phyloP scores from a whole-genome alignment of 53 echinoderm and acorn worm species.

The Apostichopus leukothele region DNA sequence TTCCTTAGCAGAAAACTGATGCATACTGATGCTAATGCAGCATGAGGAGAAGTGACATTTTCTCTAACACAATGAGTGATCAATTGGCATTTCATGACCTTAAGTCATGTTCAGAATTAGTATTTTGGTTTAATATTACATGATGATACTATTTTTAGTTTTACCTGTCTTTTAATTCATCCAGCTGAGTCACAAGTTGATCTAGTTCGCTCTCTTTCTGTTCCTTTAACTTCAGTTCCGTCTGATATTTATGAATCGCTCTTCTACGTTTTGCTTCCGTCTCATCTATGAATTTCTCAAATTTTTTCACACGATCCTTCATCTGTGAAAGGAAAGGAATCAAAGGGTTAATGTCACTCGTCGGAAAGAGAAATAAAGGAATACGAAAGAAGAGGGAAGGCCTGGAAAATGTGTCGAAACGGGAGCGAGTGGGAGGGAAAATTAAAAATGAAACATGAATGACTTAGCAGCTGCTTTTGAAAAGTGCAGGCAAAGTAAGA shows the following conservation, averaged over 20 bases:
- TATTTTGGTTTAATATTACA: too few species aligned
- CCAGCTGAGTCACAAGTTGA: conserved; percentile 69
- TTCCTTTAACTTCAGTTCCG: conserved; percentile 88
- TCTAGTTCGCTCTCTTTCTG: conserved; percentile 87
- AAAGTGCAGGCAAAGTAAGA: too few species aligned
- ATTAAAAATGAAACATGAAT: too few species aligned
- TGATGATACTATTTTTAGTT: too few species aligned
- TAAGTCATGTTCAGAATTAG: too few species aligned
- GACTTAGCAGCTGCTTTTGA: too few species aligned
- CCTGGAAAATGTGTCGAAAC: not conserved
- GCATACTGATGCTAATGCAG: too few species aligned
- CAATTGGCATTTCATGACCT: too few species aligned
- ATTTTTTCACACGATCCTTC: conserved; percentile 95
- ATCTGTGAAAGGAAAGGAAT: conserved; percentile 53
- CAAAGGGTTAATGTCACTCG: too few species aligned
- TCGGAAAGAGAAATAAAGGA: not conserved
- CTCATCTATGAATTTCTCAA: conserved; percentile 97
- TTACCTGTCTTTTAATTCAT: conserved; percentile 77
- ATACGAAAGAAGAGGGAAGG: not conserved
- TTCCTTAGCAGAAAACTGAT: too few species aligned
- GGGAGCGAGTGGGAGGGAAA: too few species aligned
- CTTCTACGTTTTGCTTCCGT: conserved; percentile 93
- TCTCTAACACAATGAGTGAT: not conserved
- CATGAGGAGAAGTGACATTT: not conserved
- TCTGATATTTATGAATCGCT: conserved; percentile 96